Base-by-base conservation (phyloP, 1,140 invertebrate species). In the Akabosia matsudoensis region DNA sequence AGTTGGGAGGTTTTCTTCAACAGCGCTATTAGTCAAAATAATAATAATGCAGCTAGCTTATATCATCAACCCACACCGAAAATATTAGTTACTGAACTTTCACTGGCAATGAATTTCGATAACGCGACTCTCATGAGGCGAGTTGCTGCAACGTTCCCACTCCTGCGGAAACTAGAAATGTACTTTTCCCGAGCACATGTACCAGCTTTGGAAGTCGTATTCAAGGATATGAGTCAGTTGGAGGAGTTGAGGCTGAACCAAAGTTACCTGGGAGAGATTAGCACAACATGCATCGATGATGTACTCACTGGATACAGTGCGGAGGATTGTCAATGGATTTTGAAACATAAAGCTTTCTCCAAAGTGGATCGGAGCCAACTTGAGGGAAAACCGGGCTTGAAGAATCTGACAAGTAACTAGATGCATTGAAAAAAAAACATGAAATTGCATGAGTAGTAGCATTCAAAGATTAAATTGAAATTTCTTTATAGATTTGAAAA, bases 381-480 rank as follows among this genome's bases (percentile, higher is more conserved):
- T 18, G 70, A 74, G 26, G 64, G 22, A 1, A 74, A 34, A 30
- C 61, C 76, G 28, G 33, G 28, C 3, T 33, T 77, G 51, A 52
- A 31, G 18, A 74, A 77, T 71, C 51, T 77, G 24, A 77, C 30
- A 77, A 74, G 76, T 77, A 33, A 45, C 37, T 45, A 10, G 18
- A n/a, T n/a, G n/a, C n/a, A 52, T n/a, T n/a, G n/a, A n/a, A n/a
- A n/a, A n/a, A n/a, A n/a, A n/a, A n/a, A n/a, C n/a, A n/a, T n/a
- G 13, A 52, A 52, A 14, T 52, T 14, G 45, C n/a, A n/a, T 70
- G 67, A 3, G 7, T 16, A 24, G 28, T 14, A 70, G 7, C 4
- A 10, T 70, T 61, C 24, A 61, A 10, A 61, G 54, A 61, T n/a
- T 61, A 7, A 61, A 61, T 7, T 14, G 13, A 61, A 28, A 67